A percentile compares a stretch with the other conserved stretches of the same genome.
These are phyloP conservation scores for Alexandromys oeconomus DNA, from an alignment of 2,797 vertebrate genomes.

Conservation along the genomic window DNA sequence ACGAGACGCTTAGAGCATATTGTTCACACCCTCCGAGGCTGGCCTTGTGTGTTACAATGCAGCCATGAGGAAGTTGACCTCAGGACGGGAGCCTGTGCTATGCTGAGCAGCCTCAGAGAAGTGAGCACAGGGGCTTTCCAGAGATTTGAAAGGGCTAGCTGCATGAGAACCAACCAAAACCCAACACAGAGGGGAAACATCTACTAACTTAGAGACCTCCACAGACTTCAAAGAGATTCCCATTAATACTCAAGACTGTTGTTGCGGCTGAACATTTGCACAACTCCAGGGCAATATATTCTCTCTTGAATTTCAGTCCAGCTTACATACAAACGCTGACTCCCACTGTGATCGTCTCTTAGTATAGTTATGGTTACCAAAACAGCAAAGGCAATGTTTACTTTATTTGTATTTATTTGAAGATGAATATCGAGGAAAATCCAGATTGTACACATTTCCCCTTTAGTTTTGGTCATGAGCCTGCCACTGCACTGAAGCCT, in stretches of 20 bases:
- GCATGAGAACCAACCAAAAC: neutral
- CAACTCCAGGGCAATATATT: neutral
- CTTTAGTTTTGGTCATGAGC: neutral
- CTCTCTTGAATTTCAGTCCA: neutral
- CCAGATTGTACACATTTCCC: neutral
- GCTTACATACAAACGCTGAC: neutral
- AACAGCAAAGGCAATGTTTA: neutral
- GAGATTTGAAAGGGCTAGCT: neutral
- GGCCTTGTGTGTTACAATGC: neutral
- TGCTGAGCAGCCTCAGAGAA: neutral
- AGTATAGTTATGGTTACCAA: neutral
- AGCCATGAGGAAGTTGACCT: neutral
- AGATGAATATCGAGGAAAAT: neutral
- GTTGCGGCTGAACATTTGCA: neutral
- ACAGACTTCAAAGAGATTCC: neutral
- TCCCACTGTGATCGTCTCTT: neutral
- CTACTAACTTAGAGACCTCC: neutral
- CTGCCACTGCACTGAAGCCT: accelerated
- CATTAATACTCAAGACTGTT: neutral
- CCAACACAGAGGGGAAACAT: too few species aligned
- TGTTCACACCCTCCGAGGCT: neutral
- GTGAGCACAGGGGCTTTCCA: neutral
- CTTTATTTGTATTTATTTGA: neutral
- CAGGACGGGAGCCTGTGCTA: neutral
- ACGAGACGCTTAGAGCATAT: neutral